Evolutionary conservation across 2,888 invertebrate genomes (phyloP), one percentile per base, ranked within the genome.

Genomic region (Sinelater perroti): DNA sequence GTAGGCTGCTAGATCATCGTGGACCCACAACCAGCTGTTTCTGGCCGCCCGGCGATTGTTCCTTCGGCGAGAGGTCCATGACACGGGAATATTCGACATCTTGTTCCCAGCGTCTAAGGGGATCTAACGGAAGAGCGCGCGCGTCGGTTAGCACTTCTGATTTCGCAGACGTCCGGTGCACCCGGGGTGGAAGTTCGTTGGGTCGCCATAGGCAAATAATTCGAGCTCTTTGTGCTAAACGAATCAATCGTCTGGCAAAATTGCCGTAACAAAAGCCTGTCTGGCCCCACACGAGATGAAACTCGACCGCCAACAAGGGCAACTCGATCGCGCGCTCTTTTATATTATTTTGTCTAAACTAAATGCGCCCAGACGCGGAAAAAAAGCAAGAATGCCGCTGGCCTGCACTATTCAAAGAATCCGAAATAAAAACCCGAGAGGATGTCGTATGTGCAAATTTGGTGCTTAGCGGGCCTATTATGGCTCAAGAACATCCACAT

Each of bases 211-310:
- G 57, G 52, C 57, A 57, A 57, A 57, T 57, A 57, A 57, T 57
- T 46, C 35, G 20, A 35, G 40, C 42, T 57, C 57, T 57, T 52
- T 57, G 57, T 57, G 52, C 47, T 58, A 54, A 58, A 58, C 58
- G 63, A 64, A 61, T 61, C 64, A 61, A 63, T 62, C 61, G 67
- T 56, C 62, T 63, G 64, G 63, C 64, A 64, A 63, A 65, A 65
- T 65, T 61, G 64, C 61, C 49, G 67, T 64, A 67, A 67, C 66
- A 65, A 68, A 68, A 65, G 63, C 55, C 57, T 58, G 54, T 61
- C 61, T 60, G 63, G 61, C 62, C 62, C 60, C 67, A 64, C 66
- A 64, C 65, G 66, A 61, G 65, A 56, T 59, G 60, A 59, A 63
- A 53, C 62, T 59, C 60, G 63, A 62, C 59, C 63, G 59, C 62